A percentile compares a stretch with the other conserved stretches of the same genome.
Evolutionary conservation across 2,888 invertebrate species (phyloP).

Genomic region (Hypena proboscidalis): DNA sequence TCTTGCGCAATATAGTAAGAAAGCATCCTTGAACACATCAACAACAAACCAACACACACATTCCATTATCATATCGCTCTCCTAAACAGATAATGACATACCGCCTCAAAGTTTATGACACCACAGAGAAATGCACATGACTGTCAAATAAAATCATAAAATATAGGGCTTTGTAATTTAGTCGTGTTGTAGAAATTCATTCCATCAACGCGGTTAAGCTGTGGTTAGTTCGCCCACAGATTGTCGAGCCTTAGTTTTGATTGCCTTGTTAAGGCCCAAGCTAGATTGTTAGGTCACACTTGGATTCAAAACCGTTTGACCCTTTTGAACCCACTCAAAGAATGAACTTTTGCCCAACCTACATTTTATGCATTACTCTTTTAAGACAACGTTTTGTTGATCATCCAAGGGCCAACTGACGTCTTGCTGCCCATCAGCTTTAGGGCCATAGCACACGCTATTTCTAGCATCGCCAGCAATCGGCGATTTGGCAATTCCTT

Average conservation of each 20-base stretch:
- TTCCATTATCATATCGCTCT: neutral
- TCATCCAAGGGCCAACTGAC: too few relatives aligned
- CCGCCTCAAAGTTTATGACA: neutral
- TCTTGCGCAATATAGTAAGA: too few relatives aligned
- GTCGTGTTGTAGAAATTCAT: constrained; percentile 27
- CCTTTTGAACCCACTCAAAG: constrained; percentile 22
- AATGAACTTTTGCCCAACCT: constrained; percentile 9
- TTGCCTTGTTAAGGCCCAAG: constrained; percentile 35
- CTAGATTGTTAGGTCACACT: constrained; percentile 36
- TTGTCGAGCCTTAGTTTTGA: constrained; percentile 30
- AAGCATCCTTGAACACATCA: too few relatives aligned
- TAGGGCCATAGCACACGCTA: too few relatives aligned
- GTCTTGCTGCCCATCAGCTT: too few relatives aligned
- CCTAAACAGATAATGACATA: neutral
- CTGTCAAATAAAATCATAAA: constrained; percentile 29
- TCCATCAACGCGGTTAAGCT: constrained; percentile 26
- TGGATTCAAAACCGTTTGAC: constrained; percentile 21
- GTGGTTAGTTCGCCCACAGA: constrained; percentile 29
- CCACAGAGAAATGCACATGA: constrained; percentile 29
- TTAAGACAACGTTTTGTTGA: too few relatives aligned
- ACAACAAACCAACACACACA: neutral
- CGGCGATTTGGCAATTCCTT: too few relatives aligned
- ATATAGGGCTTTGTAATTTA: constrained; percentile 21
- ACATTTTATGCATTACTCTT: too few relatives aligned
- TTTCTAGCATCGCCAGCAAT: too few relatives aligned